These are phyloP conservation scores for Synaphobranchus kaupii DNA, from an alignment of 2,797 vertebrate genomes.

Conservation along the genomic window DNA sequence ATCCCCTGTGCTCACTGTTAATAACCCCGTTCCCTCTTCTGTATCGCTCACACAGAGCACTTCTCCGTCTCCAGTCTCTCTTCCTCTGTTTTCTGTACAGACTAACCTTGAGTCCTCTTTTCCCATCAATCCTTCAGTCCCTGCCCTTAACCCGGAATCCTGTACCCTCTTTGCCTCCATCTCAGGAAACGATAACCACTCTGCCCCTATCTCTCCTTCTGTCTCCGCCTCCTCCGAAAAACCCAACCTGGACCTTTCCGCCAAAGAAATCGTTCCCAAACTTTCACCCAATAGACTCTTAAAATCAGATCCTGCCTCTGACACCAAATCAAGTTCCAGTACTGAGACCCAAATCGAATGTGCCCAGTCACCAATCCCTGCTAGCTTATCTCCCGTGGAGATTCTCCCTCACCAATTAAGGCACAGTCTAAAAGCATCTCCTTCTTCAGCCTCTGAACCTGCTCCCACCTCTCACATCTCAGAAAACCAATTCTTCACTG, in stretches of 20 bases:
- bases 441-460: constrained; percentile 52
- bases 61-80: constrained; percentile 56
- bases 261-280: constrained; percentile 12
- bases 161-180: constrained; percentile 59
- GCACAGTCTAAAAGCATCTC: constrained; percentile 47
- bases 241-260: constrained; percentile 30
- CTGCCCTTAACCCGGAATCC: constrained; percentile 57
- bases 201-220: constrained; percentile 45
- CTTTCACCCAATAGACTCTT: constrained; percentile 31
- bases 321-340: constrained; percentile 66
- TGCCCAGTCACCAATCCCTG: constrained; percentile 51
- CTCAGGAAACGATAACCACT: constrained; percentile 52
- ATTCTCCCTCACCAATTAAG: constrained; percentile 50
- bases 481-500: constrained; percentile 61
- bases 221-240: constrained; percentile 45
- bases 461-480: constrained; percentile 51
- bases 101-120: constrained; percentile 55
- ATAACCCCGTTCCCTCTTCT: constrained; percentile 56
- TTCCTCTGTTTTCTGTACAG: constrained; percentile 58
- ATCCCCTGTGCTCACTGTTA: constrained; percentile 59
- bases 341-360: constrained; percentile 64
- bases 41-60: constrained; percentile 68
- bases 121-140: constrained; percentile 53
- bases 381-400: constrained; percentile 39
- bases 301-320: constrained; percentile 54